Base-by-base conservation (phyloP, 1,140 invertebrate species). In the Teleogryllus occipitalis region DNA sequence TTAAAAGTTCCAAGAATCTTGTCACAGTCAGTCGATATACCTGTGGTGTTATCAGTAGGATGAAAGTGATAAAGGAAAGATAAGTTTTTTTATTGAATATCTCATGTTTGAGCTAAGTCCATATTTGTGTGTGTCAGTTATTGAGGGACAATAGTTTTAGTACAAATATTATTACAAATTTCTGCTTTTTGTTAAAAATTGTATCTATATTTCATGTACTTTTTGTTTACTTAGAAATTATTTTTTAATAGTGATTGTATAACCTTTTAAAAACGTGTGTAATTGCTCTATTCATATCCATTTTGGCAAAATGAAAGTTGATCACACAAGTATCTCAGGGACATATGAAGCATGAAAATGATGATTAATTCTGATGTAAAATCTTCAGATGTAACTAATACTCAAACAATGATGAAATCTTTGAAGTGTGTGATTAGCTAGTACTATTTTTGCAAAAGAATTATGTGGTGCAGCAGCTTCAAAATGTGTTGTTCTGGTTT, bases 401-500 rank as follows among this genome's bases (percentile, higher is more conserved):
- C 18, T 65, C 18, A 14, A 65, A 65, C 18, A 65, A 65, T 18
- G 18, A 65, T 65, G 18, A 14, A 65, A 65, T 65, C 54, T 65
- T 1, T 10, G 18, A 65, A 65, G 10, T 14, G 54, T 65, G 54
- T 65, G 18, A 65, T 65, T 65, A 65, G 10, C 10, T 65, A 65
- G 54, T 65, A 10, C 54, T 14, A 65, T 65, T 65, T 65, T 3
- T 65, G 54, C 18, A 18, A 14, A 14, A 65, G 54, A 10, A 65
- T 18, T 18, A 77, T 77, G 76, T 77, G 76, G 18, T 77, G 76
- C 47, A 47, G 14, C 21, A 21, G 74, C n/a, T 72, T 79, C 27
- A 79, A 79, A 73, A 65, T 74, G 46, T 79, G 72, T 65, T 79
- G 78, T 79, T 79, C 78, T 79, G 47, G 27, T 14, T 74, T 79